These are phyloP conservation scores for Xestia xanthographa DNA, from an alignment of 2,888 invertebrate genomes.

Conservation along the genomic window DNA sequence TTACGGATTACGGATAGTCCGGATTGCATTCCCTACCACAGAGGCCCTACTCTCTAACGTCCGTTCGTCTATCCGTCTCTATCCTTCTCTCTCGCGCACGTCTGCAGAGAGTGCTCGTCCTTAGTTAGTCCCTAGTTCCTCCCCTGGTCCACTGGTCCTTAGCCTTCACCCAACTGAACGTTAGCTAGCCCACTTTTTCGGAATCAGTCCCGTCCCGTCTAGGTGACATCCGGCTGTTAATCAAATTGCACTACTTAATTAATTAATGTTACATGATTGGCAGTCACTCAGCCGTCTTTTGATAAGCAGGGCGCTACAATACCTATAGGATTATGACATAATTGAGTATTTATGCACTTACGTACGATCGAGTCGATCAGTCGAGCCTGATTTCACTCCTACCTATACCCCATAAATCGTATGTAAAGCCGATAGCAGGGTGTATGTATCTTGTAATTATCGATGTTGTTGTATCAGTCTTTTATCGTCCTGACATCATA, in stretches of 20 bases:
- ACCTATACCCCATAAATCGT: conserved; percentile 13
- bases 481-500: background rate
- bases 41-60: too few relatives aligned
- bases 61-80: too few relatives aligned
- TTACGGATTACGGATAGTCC: too few relatives aligned
- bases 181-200: too few relatives aligned
- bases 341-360: background rate
- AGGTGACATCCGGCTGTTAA: background rate
- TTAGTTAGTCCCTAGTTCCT: too few relatives aligned
- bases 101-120: too few relatives aligned
- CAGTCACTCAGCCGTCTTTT: conserved; percentile 3
- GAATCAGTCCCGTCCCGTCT: background rate
- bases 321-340: conserved; percentile 7
- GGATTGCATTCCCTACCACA: too few relatives aligned
- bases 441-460: background rate
- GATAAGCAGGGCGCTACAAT: conserved; percentile 16
- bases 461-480: background rate
- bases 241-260: conserved; percentile 14
- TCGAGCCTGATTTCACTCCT: conserved; percentile 9
- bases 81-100: too few relatives aligned
- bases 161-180: background rate
- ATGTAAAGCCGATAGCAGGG: background rate
- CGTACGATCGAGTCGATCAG: conserved; percentile 1
- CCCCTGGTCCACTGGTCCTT: background rate
- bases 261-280: conserved; percentile 4